Base-by-base conservation (phyloP, 1,140 invertebrate genomes). In the Drosophila lacertosa region DNA sequence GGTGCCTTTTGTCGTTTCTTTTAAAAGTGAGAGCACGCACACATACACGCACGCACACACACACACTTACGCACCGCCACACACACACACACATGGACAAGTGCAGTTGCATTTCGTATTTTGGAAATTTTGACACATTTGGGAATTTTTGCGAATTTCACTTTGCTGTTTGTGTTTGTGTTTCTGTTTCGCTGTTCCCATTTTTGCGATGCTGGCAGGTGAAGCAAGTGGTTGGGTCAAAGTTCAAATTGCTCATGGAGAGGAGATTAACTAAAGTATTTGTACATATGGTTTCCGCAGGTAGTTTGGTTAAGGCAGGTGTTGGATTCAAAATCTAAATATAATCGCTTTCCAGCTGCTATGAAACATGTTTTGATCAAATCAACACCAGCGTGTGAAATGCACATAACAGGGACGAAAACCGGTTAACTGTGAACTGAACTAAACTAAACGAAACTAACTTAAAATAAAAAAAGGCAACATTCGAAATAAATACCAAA, bases 1-100 rank as follows among this genome's bases (percentile, higher is more conserved):
- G 58, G 22, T 75, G 64, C 35, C 48, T 59, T 64, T 74, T 77
- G 59, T 76, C 55, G 62, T 63, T 58, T 35, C 64, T 33, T 35
- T 39, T 44, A 45, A 82, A 88, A 86, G 81, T 86, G 81, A 72
- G 80, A 86, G 77, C 81, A 84, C 64, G 66, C 72, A 45, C 64
- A 67, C 22, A 69, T 20, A 63, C 53, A 66, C 10, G 15, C 2
- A 10, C 24, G n/a, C 35, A 33, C 18, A 10, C 33, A 48, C 20
- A 22, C 44, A 40, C 39, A n/a, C n/a, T n/a, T n/a, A 18, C 22
- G 11, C 33, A 32, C 16, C 9, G 22, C 39, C 18, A 29, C 42
- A 39, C 62, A 32, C 32, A 66, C 40, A 47, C 26, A 48, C 22
- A 33, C 47, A 59, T 10, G 2, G 0, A 16, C 44, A 71, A 58